Base-by-base conservation (phyloP, 53 echinoderm and acorn worm genomes). In the Arbacia lixula region DNA sequence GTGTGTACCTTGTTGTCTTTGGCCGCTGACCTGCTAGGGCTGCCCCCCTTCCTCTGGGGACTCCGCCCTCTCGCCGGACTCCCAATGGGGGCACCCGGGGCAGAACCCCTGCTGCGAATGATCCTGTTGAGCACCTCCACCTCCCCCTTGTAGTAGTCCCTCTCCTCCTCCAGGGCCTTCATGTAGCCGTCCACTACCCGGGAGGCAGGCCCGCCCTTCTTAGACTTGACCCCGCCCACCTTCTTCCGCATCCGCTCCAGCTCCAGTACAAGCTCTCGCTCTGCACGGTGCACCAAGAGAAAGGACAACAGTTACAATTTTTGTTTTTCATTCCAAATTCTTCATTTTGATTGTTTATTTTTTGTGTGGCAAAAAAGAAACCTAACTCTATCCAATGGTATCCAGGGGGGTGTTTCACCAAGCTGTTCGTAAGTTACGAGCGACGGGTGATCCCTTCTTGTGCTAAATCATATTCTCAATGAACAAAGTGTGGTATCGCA, bases 131-230 rank as follows among this genome's bases (percentile, higher is more conserved):
- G 79, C 24, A 98, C 94, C 20, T 94, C 94, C 36, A 94, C 94
- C 71, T 98, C 99, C 19, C 92, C 94, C 78, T 94, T 98, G 91
- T 92, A 92, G 87, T 98, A 98, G 65, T 98, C 94, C 49, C 99
- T 88, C 53, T 98, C 99, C 51, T 98, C 99, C 78, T 98, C 99
- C 12, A 98, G 77, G 27, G 90, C 92, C 73, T 90, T 90, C 46
- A 94, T 72, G 71, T 94, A 92, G 49, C 79, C 85, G 64, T 99
- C 99, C 77, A 91, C 61, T 57, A 93, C 68, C 55, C 91, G 94
- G 10, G 92, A 88, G 8, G 91, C 85, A 21, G 58, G 81, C 30
- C 53, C 82, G 2, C 55, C 84, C 55, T 83, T 85, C 39, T 87
- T 90, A 1, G 85, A 71, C 55, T 79, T 81, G 55, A 19, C 72